Conservation (phyloP, 2,113 vertebrate species). For the Lontra canadensis region DNA sequence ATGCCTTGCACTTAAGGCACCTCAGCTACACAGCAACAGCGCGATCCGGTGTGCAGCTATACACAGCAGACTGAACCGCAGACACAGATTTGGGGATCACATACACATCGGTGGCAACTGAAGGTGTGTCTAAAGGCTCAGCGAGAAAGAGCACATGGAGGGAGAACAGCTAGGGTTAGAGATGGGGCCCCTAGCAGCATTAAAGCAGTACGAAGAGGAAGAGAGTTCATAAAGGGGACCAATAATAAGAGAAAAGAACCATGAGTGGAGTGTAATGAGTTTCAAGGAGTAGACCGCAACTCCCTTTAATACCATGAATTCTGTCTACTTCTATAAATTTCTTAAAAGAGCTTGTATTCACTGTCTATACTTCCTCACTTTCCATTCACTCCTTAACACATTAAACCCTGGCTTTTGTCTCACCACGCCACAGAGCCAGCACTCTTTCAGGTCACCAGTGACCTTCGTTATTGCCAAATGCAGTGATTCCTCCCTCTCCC, state of each 20-base stretch:
- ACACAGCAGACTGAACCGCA: not conserved
- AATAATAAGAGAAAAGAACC: not conserved
- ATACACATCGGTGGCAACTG: not conserved
- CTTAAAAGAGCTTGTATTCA: not conserved
- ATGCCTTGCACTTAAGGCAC: not conserved
- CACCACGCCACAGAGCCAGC: not conserved
- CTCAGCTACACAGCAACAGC: not conserved
- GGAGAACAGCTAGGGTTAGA: not conserved
- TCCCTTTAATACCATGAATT: not conserved
- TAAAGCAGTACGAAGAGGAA: not conserved
- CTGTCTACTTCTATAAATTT: not conserved
- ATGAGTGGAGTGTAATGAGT: not conserved
- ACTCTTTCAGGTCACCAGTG: not conserved
- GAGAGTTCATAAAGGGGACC: not conserved
- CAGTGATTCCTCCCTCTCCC: not conserved
- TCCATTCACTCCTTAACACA: not conserved
- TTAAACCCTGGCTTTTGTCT: not conserved
- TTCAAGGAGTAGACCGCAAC: not conserved
- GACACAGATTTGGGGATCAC: not conserved
- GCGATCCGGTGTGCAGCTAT: not conserved
- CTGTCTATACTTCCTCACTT: not conserved
- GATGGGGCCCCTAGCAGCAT: not conserved
- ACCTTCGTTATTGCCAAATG: not conserved
- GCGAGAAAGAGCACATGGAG: not conserved
- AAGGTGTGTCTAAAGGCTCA: not conserved